Base-by-base conservation (phyloP, 2,797 vertebrate species). In the Chiroxiphia lanceolata region DNA sequence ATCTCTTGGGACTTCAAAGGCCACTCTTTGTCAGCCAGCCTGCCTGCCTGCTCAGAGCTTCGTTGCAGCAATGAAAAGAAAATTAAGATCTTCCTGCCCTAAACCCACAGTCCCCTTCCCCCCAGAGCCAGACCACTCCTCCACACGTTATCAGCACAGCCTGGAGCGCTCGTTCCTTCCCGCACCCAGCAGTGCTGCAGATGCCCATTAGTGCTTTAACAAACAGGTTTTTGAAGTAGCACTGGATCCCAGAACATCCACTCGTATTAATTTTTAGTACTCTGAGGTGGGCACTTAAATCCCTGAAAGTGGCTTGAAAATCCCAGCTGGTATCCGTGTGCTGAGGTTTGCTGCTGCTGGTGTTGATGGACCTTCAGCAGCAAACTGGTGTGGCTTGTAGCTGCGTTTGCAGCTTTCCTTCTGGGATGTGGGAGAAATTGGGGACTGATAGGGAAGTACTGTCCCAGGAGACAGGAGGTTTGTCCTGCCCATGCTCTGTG, bases 1-100 rank as follows among this genome's bases (percentile, higher is more conserved):
- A 83, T 93, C 69, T 87, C 72, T 50, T 36, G 77, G 72, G 83
- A 81, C 80, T 75, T 95, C 83, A 83, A 78, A 91, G 90, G 67
- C 53, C 34, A 6, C 7, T 4, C 31, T 83, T 77, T 80, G 86
- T 74, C 67, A 38, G 85, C 44, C 78, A 7, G 64, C 60, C 65
- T 70, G 78, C 79, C 42, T 48, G 72, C 53, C 70, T 78, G 54
- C 64, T 59, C 47, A n/a, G 59, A 74, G 64, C 79, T 82, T 67
- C 80, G 25, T 3, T 54, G 51, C 72, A 74, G 77, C 56, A 86
- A 74, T 70, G 56, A 86, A 67, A 85, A 60, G 72, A 69, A 80
- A 95, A 92, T 70, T 20, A 67, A 70, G 80, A 40, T 80, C 65
- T 93, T 83, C 72, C 83, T 77, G 91, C 40, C 64, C 44, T 77